A percentile compares a stretch with the other conserved stretches of the same genome.
Evolutionary conservation across 1,140 invertebrate genomes (phyloP).

Genomic region (Lepidurus couesii): DNA sequence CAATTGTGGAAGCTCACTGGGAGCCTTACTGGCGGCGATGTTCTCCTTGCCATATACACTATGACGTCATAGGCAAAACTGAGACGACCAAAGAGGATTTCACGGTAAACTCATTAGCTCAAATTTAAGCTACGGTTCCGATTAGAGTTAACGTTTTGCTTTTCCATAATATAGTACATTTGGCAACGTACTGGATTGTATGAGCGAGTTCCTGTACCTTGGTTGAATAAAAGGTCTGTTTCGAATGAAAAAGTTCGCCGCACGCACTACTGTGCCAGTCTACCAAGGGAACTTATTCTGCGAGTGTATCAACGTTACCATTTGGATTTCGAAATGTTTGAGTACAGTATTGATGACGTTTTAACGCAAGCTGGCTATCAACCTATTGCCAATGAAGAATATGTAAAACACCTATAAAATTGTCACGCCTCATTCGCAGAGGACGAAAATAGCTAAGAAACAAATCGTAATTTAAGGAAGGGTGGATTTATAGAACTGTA

Average conservation of each 20-base stretch:
- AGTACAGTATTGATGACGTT: slow-evolving; percentile 39
- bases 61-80: slow-evolving; percentile 43
- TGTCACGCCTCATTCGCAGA: too few relatives aligned
- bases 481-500: too few relatives aligned
- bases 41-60: slow-evolving; percentile 36
- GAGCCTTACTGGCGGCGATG: background rate
- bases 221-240: slow-evolving; percentile 24
- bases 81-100: slow-evolving; percentile 42
- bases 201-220: slow-evolving; percentile 30
- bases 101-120: slow-evolving; percentile 28
- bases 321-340: slow-evolving; percentile 41
- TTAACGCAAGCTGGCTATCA: slow-evolving; percentile 33
- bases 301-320: slow-evolving; percentile 39
- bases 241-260: background rate
- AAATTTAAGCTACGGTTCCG: background rate
- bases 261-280: slow-evolving; percentile 25
- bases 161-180: slow-evolving; percentile 28
- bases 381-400: background rate
- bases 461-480: too few relatives aligned
- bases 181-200: slow-evolving; percentile 33
- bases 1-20: background rate
- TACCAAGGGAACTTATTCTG: slow-evolving; percentile 37
- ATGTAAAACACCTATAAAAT: too few relatives aligned
- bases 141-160: background rate
- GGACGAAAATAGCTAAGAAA: too few relatives aligned